Evolutionary conservation across 2,113 vertebrate species (phyloP).

Genomic region (Fulmarus glacialis): DNA sequence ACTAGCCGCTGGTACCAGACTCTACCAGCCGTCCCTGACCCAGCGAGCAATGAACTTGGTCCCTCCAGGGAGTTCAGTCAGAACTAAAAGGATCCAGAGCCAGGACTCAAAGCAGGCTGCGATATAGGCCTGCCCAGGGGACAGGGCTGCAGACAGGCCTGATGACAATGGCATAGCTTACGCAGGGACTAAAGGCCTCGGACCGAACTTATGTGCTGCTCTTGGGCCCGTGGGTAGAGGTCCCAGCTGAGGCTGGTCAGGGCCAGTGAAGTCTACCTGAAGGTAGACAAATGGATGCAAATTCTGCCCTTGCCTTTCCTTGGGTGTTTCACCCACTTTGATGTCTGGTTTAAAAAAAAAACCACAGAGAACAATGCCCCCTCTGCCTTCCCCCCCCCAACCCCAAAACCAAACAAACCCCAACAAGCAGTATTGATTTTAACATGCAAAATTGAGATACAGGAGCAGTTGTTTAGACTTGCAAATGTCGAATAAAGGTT

Average conservation of each 20-base stretch:
- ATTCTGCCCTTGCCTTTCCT: not conserved
- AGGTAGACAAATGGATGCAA: not conserved
- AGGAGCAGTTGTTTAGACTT: not conserved
- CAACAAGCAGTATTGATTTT: not conserved
- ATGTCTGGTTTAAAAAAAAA: not conserved
- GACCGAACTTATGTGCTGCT: not conserved
- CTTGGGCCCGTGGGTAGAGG: not conserved
- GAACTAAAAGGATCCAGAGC: not conserved
- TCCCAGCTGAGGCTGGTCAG: not conserved
- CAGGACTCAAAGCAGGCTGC: not conserved
- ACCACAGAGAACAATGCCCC: not conserved
- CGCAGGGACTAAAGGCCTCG: not conserved
- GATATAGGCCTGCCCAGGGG: not conserved
- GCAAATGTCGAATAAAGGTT: not conserved
- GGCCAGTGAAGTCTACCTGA: no score
- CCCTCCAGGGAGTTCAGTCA: not conserved
- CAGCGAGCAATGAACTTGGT: accelerated
- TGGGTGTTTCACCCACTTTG: not conserved
- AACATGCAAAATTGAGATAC: not conserved
- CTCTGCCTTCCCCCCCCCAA: no score
- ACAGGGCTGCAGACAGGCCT: not conserved
- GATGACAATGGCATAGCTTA: not conserved
- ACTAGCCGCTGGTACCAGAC: not conserved
- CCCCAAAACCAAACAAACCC: not conserved
- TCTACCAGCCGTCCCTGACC: not conserved